phyloP scores from a whole-genome alignment of 64 coral and sea anemone genomes.

The Montipora cactus region DNA sequence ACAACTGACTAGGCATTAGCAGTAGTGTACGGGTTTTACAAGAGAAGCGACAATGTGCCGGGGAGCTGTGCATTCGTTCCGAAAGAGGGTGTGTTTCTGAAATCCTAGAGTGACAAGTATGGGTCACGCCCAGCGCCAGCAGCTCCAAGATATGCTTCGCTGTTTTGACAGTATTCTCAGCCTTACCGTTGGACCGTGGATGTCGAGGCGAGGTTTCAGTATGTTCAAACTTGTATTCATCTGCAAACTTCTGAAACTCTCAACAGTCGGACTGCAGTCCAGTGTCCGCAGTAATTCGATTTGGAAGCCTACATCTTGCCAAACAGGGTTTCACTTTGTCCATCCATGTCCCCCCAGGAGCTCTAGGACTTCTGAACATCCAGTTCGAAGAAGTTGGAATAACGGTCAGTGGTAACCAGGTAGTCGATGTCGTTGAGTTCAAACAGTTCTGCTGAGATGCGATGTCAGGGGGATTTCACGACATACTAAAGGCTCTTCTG shows the following conservation, averaged over 20 bases:
- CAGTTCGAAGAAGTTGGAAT: slow-evolving; percentile 54
- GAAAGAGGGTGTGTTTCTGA: not conserved
- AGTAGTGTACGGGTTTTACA: slow-evolving; percentile 24
- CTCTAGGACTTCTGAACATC: slow-evolving; percentile 9
- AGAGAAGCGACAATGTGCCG: slow-evolving; percentile 8
- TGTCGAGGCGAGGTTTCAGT: slow-evolving; percentile 30
- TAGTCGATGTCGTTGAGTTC: slow-evolving; percentile 30
- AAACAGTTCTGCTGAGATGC: slow-evolving; percentile 44
- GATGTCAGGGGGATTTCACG: slow-evolving; percentile 67
- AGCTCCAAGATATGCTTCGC: slow-evolving; percentile 48
- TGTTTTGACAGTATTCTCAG: slow-evolving; percentile 57
- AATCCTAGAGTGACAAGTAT: slow-evolving; percentile 51
- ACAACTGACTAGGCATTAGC: slow-evolving; percentile 19
- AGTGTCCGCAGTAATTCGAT: slow-evolving; percentile 25
- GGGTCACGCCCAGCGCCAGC: slow-evolving; percentile 23
- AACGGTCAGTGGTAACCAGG: slow-evolving; percentile 1
- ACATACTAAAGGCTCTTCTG: slow-evolving; percentile 31
- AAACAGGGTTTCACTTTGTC: slow-evolving; percentile 30
- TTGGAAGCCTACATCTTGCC: slow-evolving; percentile 17
- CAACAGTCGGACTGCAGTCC: not conserved
- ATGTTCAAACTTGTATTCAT: slow-evolving; percentile 47
- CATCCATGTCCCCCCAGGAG: not conserved
- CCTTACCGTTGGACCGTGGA: slow-evolving; percentile 54
- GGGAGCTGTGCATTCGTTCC: not conserved
- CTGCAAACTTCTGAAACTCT: slow-evolving; percentile 53